A percentile compares a stretch with the other conserved stretches of the same genome.
Conservation (phyloP, 2,888 invertebrate species). For the Dione vanillae region DNA sequence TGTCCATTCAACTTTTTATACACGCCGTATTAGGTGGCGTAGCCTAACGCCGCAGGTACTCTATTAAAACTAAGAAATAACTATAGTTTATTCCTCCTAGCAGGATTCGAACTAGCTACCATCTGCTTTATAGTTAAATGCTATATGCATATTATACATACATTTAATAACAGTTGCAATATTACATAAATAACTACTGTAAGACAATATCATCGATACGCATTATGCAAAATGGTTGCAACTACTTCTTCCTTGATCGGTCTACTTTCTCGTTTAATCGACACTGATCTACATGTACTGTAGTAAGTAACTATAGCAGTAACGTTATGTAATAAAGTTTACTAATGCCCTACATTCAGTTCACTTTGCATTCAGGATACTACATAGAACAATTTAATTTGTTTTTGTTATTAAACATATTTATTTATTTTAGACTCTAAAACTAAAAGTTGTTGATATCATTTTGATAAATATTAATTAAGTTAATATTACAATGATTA, state of each 20-base stretch:
- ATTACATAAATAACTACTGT: slow-evolving; percentile 34
- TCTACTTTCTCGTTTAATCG: slow-evolving; percentile 46
- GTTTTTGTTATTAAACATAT: background rate
- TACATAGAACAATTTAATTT: slow-evolving; percentile 7
- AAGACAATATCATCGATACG: slow-evolving; percentile 44
- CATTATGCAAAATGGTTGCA: slow-evolving; percentile 45
- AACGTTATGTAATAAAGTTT: slow-evolving; percentile 18
- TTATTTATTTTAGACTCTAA: background rate
- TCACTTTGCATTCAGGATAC: slow-evolving; percentile 15
- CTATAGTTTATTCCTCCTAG: no score
- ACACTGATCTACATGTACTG: slow-evolving; percentile 25
- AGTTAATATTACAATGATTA: no score
- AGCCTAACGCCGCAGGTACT: no score
- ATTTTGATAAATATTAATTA: no score
- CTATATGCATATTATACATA: background rate
- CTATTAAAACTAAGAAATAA: no score
- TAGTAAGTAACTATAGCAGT: slow-evolving; percentile 10
- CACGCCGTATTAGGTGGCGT: no score
- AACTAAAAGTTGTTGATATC: no score
- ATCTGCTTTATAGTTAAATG: no score
- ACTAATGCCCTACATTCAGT: slow-evolving; percentile 27
- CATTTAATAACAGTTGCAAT: slow-evolving; percentile 2
- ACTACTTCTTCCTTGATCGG: slow-evolving; percentile 46
- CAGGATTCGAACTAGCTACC: no score
- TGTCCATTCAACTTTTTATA: no score